phyloP scores from a whole-genome alignment of 2,888 invertebrate species.

The Syrphus vitripennis region DNA sequence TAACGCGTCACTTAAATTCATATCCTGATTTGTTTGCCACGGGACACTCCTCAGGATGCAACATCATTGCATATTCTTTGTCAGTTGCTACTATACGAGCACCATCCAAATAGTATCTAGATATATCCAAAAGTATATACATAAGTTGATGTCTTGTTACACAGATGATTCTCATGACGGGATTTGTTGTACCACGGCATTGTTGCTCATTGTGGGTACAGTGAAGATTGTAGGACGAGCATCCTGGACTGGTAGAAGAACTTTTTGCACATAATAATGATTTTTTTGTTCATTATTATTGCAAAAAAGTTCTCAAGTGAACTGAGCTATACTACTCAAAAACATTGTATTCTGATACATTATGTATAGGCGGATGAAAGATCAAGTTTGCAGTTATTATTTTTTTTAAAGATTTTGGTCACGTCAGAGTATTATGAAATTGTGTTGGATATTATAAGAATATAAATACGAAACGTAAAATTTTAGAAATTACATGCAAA shows the following conservation, averaged over 20 bases:
- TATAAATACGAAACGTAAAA: no score
- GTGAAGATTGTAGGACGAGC: neutral
- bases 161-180: conserved; percentile 60
- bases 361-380: neutral
- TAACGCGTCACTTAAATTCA: conserved; percentile 68
- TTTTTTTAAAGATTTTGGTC: neutral
- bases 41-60: conserved; percentile 39
- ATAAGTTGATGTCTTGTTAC: neutral
- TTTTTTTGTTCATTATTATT: conserved; percentile 39
- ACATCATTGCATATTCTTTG: neutral
- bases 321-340: neutral
- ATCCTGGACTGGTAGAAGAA: conserved; percentile 26
- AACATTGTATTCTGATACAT: neutral
- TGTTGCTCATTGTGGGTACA: conserved; percentile 23
- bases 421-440: neutral
- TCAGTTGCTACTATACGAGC: neutral
- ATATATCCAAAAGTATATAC: no score
- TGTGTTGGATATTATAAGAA: neutral
- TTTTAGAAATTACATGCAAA: no score
- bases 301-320: neutral
- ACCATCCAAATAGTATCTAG: neutral
- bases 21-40: conserved; percentile 68
- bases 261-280: conserved; percentile 55
- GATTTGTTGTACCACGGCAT: conserved; percentile 50
- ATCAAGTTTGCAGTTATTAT: neutral